These are phyloP conservation scores for Sylvietta virens DNA, from an alignment of 2,113 vertebrate genomes.

Conservation along the genomic window DNA sequence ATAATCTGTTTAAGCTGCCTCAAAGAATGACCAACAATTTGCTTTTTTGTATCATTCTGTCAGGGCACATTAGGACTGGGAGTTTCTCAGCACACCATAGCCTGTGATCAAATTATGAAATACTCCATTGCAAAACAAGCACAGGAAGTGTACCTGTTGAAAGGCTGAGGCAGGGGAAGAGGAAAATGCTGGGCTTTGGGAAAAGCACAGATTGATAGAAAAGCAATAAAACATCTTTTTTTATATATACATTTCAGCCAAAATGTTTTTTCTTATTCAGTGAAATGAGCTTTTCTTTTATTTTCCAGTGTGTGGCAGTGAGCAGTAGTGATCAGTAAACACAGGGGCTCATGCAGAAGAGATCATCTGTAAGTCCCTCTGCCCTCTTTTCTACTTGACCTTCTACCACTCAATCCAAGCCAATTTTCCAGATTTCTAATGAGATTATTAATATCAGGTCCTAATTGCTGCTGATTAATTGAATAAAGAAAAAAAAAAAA, in stretches of 20 bases:
- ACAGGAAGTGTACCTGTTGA: not conserved
- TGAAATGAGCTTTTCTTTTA: not conserved
- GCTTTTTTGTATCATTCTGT: not conserved
- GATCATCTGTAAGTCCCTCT: not conserved
- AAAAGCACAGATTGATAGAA: not conserved
- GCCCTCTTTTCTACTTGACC: not conserved
- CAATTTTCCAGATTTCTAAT: not conserved
- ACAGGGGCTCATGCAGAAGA: not conserved
- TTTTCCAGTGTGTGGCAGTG: not conserved
- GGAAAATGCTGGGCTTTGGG: not conserved
- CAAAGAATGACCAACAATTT: not conserved
- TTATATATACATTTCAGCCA: accelerated
- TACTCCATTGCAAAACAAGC: not conserved
- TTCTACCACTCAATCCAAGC: not conserved
- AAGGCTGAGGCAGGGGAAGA: not conserved
- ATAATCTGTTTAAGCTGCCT: not conserved
- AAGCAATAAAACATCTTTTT: not conserved
- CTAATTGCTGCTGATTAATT: not conserved
- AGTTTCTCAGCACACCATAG: not conserved
- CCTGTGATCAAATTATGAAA: not conserved
- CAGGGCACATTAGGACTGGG: not conserved
- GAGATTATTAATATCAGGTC: not conserved
- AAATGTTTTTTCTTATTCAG: not conserved
- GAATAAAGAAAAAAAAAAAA: not conserved
- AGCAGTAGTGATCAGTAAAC: not conserved